Percentiles rank a stretch among this genome's conserved stretches.
Evolutionary conservation across 2,797 vertebrate genomes (phyloP).

Genomic region (Hoplostethus atlanticus): DNA sequence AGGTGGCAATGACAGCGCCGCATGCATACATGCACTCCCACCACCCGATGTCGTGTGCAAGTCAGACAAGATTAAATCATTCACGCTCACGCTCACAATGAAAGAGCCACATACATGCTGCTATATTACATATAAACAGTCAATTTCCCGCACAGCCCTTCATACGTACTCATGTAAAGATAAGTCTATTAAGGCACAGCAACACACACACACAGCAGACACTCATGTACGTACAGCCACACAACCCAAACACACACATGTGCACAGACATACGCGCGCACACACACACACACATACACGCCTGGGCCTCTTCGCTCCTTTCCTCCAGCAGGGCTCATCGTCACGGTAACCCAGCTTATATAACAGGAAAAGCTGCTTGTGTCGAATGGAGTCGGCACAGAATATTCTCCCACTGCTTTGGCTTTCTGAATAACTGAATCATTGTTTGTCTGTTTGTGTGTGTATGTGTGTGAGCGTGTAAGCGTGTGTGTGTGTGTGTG

Average conservation of each 20-base stretch:
- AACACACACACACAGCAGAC: constrained; percentile 19
- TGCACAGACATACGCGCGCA: constrained; percentile 38
- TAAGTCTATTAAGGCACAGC: constrained; percentile 11
- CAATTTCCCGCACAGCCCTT: constrained; percentile 24
- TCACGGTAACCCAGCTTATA: constrained; percentile 72
- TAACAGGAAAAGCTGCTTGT: constrained; percentile 76
- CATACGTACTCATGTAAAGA: constrained; percentile 28
- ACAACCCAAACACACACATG: constrained; percentile 19
- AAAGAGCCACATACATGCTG: constrained; percentile 22
- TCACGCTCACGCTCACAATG: constrained; percentile 10
- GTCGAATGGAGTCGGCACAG: constrained; percentile 58
- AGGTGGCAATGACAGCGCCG: constrained; percentile 15
- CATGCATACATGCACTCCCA: constrained; percentile 18
- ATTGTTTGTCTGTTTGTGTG: constrained; percentile 9
- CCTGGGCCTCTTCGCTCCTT: constrained; percentile 29
- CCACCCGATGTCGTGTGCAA: constrained; percentile 17
- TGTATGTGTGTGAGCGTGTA: constrained; percentile 16
- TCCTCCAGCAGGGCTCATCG: constrained; percentile 55
- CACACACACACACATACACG: neutral
- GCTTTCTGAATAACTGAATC: constrained; percentile 61
- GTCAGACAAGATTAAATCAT: constrained; percentile 41
- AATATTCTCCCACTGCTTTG: constrained; percentile 59
- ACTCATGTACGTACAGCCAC: constrained; percentile 1
- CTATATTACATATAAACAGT: constrained; percentile 4
- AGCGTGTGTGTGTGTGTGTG: constrained; percentile 14